Base-by-base conservation (phyloP, 2,113 vertebrate species). In the Oncorhynchus masou region DNA sequence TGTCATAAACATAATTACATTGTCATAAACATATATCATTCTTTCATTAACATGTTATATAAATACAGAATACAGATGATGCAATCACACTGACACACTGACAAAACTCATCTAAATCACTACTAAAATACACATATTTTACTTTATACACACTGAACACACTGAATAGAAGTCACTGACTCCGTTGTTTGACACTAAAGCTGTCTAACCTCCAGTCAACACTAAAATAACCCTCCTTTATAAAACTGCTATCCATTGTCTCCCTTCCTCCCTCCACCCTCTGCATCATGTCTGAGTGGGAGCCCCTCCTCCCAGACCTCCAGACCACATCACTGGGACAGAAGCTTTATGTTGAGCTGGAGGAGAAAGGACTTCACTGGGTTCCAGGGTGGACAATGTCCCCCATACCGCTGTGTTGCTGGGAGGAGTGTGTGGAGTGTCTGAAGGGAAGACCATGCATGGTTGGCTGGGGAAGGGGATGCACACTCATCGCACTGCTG, bases 271-370 rank as follows among this genome's bases (percentile, higher is more conserved):
- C 68, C 8, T 76, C 64, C 78, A 64, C 57, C 74, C 34, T 16
- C 1, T 24, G 54, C 68, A 74, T 71, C 69, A 73, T 70, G 74
- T n/a, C 22, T 54, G 51, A 15, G 15, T 54, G 51, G 15, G 4
- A 75, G 72, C 67, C 25, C 69, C 78, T 77, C 83, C 77, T 68
- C 79, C 68, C 76, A 84, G 76, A 74, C 75, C 62, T 51, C 62
- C 76, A 85, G 75, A 74, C 74, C 57, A 51, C 66, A 80, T 67
- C 68, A 79, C 84, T 80, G 67, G 54, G 29, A 68, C 22, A 71
- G 68, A 66, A 29, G 71, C 72, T 83, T 81, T 68, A 79, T 84
- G 78, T 84, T 84, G 48, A 59, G 68, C 74, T 65, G 72, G 59
- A 70, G 77, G 70, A 81, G 79, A 86, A 75, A 72, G 69, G 81